Percentiles rank a stretch among this genome's conserved stretches.
These are phyloP conservation scores for Aporophyla lueneburgensis DNA, from an alignment of 2,888 invertebrate species.

Conservation along the genomic window DNA sequence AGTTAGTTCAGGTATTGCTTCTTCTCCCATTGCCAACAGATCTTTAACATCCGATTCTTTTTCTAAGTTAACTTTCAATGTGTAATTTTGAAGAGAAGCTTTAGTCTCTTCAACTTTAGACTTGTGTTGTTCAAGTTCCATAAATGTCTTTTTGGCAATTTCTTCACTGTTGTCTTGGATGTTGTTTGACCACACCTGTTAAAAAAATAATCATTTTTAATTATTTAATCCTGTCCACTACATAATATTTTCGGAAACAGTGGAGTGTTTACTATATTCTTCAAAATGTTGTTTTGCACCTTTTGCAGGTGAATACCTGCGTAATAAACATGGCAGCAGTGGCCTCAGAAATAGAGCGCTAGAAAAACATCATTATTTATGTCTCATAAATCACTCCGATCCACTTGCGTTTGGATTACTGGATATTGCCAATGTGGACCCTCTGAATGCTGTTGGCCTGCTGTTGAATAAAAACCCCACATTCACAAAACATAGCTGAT, in stretches of 20 bases:
- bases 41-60: slow-evolving; percentile 90
- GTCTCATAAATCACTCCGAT: too few species aligned
- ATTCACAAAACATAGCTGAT: too few species aligned
- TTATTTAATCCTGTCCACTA: background rate
- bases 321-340: too few species aligned
- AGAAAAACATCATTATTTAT: too few species aligned
- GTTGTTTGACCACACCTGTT: slow-evolving; percentile 83
- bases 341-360: too few species aligned
- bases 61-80: slow-evolving; percentile 69
- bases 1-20: slow-evolving; percentile 71
- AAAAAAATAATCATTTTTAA: background rate
- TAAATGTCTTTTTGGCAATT: slow-evolving; percentile 88
- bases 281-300: too few species aligned
- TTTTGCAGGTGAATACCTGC: too few species aligned
- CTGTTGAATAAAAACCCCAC: too few species aligned
- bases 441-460: too few species aligned
- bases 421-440: too few species aligned
- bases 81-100: slow-evolving; percentile 89
- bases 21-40: slow-evolving; percentile 93
- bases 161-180: slow-evolving; percentile 82
- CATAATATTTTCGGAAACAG: background rate
- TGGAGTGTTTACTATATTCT: too few species aligned
- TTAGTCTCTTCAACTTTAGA: slow-evolving; percentile 92
- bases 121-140: slow-evolving; percentile 91
- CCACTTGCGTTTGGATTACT: too few species aligned